These are phyloP conservation scores for Oedothorax gibbosus DNA, from an alignment of 1,140 invertebrate species.

Conservation along the genomic window DNA sequence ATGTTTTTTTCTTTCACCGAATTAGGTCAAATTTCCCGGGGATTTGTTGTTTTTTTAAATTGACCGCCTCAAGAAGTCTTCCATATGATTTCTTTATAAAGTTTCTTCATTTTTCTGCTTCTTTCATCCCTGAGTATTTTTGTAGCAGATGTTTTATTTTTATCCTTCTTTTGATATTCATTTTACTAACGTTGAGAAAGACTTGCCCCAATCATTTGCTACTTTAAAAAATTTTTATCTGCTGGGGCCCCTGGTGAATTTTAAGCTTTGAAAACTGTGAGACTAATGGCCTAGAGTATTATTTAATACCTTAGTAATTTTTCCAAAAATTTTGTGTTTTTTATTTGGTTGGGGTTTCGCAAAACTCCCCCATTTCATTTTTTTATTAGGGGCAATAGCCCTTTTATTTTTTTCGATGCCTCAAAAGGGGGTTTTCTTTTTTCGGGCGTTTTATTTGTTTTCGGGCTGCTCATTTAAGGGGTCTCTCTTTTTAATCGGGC, in stretches of 20 bases:
- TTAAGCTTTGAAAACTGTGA: neutral
- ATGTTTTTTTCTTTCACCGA: too few relatives aligned
- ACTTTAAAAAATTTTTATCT: neutral
- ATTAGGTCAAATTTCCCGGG: too few relatives aligned
- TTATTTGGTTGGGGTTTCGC: too few relatives aligned
- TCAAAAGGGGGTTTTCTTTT: neutral
- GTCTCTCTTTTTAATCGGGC: conserved; percentile 3
- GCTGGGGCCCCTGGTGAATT: neutral
- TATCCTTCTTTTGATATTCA: neutral
- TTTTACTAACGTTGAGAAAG: neutral
- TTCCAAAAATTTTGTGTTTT: too few relatives aligned
- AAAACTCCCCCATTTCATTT: neutral
- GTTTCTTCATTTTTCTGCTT: too few relatives aligned
- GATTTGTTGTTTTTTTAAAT: too few relatives aligned
- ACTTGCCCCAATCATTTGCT: neutral
- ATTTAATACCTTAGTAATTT: too few relatives aligned
- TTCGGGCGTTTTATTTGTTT: neutral
- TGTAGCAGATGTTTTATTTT: neutral
- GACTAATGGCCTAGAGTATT: too few relatives aligned
- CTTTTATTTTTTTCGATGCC: neutral
- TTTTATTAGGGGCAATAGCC: neutral
- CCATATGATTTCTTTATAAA: too few relatives aligned
- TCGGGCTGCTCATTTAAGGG: neutral
- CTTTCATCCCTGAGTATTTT: neutral
- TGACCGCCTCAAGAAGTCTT: too few relatives aligned